Conservation (phyloP, 2,797 vertebrate species). For the Pristis pectinata region DNA sequence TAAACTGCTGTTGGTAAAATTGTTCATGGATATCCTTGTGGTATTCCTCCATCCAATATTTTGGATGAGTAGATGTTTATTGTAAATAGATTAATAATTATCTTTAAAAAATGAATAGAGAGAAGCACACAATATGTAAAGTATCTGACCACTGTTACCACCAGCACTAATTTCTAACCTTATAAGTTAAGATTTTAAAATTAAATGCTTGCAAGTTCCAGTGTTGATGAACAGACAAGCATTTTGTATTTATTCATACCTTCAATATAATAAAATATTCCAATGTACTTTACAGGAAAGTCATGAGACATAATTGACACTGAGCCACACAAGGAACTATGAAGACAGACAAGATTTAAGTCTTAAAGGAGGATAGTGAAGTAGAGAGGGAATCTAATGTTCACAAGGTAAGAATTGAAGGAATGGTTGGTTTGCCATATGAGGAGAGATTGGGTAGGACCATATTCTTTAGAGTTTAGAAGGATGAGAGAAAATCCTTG, state of each 20-base stretch:
- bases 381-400: not conserved
- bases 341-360: not conserved
- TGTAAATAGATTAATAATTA: not conserved
- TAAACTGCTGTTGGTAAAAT: not conserved
- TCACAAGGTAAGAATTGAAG: not conserved
- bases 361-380: not conserved
- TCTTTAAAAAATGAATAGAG: not conserved
- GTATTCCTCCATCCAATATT: not conserved
- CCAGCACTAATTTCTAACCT: not conserved
- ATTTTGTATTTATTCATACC: not conserved
- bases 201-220: not conserved
- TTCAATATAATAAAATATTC: not conserved
- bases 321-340: not conserved
- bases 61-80: not conserved
- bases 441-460: too few relatives aligned
- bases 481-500: too few relatives aligned
- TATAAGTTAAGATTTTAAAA: too few relatives aligned
- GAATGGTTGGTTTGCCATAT: not conserved
- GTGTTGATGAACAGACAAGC: not conserved
- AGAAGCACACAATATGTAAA: not conserved
- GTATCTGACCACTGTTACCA: not conserved
- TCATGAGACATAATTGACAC: not conserved
- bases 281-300: not conserved
- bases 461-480: too few relatives aligned
- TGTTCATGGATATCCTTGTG: not conserved